Percentiles rank a stretch among this genome's conserved stretches.
Evolutionary conservation across 2,113 vertebrate species (phyloP).

Genomic region (Tetraodon nigroviridis): DNA sequence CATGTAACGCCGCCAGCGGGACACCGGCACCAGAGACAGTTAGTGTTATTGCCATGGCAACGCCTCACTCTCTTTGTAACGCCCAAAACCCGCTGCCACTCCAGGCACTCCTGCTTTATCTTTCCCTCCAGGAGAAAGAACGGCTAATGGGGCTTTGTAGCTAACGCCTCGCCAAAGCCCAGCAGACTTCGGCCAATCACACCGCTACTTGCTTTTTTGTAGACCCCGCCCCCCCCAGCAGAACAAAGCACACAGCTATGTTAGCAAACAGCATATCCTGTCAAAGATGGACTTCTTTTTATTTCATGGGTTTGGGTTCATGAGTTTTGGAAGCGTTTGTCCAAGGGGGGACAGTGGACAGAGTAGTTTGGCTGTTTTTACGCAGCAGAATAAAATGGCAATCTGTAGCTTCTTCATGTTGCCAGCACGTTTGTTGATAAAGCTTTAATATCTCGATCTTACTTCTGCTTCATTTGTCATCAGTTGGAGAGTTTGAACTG

Average conservation of each 20-base stretch:
- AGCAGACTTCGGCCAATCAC: slow-evolving; percentile 46
- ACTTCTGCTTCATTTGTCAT: slow-evolving; percentile 43
- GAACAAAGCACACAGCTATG: slow-evolving; percentile 30
- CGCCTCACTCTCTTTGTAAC: slow-evolving; percentile 36
- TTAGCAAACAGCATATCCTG: slow-evolving; percentile 40
- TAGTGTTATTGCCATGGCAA: slow-evolving; percentile 44
- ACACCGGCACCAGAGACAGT: not conserved
- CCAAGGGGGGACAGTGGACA: slow-evolving; percentile 11
- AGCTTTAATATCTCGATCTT: slow-evolving; percentile 57
- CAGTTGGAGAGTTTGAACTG: slow-evolving; percentile 34
- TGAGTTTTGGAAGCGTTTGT: slow-evolving; percentile 20
- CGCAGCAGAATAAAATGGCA: slow-evolving; percentile 47
- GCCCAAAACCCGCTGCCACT: slow-evolving; percentile 28
- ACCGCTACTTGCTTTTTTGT: slow-evolving; percentile 46
- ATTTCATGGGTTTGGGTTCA: slow-evolving; percentile 21
- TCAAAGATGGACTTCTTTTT: slow-evolving; percentile 29
- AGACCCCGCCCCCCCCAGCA: slow-evolving; percentile 29
- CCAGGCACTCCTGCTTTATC: slow-evolving; percentile 18
- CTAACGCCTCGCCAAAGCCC: slow-evolving; percentile 88
- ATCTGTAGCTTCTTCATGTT: slow-evolving; percentile 58
- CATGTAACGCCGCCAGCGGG: slow-evolving; percentile 81
- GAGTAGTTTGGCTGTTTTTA: slow-evolving; percentile 35
- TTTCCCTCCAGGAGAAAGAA: slow-evolving; percentile 64
- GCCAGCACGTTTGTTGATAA: slow-evolving; percentile 37
- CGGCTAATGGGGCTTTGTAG: slow-evolving; percentile 74